Evolutionary conservation across 2,113 vertebrate genomes (phyloP).

Genomic region (Origma solitaria): DNA sequence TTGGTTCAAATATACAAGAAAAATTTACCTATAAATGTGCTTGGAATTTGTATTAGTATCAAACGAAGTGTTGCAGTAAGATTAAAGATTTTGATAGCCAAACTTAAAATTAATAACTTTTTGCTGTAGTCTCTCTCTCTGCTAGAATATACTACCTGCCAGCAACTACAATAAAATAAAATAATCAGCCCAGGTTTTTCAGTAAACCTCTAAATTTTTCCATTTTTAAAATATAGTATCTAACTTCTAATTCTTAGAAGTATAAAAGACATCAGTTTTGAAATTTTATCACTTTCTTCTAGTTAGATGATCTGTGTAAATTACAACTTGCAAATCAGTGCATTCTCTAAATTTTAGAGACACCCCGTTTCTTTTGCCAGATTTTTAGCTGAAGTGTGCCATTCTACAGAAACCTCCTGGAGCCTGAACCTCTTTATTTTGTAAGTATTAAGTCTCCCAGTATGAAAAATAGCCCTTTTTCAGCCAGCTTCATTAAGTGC

Average conservation of each 20-base stretch:
- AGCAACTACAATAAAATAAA: background rate
- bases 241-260: background rate
- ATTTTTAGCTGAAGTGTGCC: background rate
- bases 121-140: background rate
- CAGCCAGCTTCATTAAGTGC: background rate
- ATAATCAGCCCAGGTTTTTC: background rate
- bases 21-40: background rate
- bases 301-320: background rate
- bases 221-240: background rate
- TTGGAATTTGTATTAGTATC: background rate
- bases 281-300: background rate
- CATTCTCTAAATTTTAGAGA: background rate
- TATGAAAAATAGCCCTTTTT: background rate
- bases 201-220: background rate
- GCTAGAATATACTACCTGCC: background rate
- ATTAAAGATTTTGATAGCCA: background rate
- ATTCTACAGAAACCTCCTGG: background rate
- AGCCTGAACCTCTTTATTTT: background rate
- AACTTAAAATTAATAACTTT: background rate
- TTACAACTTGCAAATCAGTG: background rate
- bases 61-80: background rate
- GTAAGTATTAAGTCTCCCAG: background rate
- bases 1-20: background rate
- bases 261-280: background rate
- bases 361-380: background rate